A percentile compares a stretch with the other conserved stretches of the same genome.
These are phyloP conservation scores for Julus scandinavius DNA, from an alignment of 2,888 invertebrate genomes.

Conservation along the genomic window DNA sequence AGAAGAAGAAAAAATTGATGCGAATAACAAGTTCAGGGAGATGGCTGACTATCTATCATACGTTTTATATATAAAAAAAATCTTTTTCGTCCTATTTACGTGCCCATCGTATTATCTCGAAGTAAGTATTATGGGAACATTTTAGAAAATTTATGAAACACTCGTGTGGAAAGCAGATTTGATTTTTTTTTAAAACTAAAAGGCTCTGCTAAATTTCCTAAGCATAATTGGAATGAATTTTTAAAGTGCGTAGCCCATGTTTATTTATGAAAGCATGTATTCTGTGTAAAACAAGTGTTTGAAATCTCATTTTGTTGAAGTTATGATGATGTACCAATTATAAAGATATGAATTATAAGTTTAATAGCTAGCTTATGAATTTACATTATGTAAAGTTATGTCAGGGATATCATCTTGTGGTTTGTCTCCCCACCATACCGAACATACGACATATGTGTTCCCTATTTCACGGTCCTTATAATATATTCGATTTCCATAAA, in stretches of 20 bases:
- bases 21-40: slow-evolving; percentile 8
- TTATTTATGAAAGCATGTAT: too few relatives aligned
- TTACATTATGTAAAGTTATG: too few relatives aligned
- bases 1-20: slow-evolving; percentile 2
- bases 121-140: background rate
- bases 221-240: too few relatives aligned
- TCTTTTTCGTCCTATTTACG: background rate
- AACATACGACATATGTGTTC: too few relatives aligned
- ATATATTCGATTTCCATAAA: background rate
- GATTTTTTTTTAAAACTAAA: background rate
- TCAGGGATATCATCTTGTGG: too few relatives aligned
- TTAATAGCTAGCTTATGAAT: too few relatives aligned
- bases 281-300: too few relatives aligned
- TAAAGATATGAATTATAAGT: too few relatives aligned
- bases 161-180: background rate
- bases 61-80: background rate
- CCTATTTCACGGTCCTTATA: background rate
- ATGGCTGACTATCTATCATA: background rate
- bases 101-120: background rate
- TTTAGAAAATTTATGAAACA: background rate
- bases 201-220: background rate
- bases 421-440: too few relatives aligned
- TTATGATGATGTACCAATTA: too few relatives aligned
- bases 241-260: too few relatives aligned
- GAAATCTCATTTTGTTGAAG: too few relatives aligned